phyloP scores from a whole-genome alignment of 2,797 vertebrate species.

The Alectoris magna region DNA sequence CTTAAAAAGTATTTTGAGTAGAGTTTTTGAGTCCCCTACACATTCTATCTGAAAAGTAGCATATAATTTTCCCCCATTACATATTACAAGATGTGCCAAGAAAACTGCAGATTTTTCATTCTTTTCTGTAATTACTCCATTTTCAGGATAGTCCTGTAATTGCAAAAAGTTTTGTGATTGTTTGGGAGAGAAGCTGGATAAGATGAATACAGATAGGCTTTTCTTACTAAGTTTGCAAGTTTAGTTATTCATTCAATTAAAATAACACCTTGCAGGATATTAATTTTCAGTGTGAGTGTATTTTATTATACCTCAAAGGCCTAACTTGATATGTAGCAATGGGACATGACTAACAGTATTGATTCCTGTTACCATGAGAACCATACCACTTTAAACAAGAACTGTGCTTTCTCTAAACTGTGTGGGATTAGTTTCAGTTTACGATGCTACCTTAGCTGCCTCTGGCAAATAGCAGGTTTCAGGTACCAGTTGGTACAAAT shows the following conservation, averaged over 20 bases:
- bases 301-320: background rate
- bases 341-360: background rate
- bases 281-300: background rate
- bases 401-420: background rate
- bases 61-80: background rate
- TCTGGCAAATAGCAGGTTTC: background rate
- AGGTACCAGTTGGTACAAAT: background rate
- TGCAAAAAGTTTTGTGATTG: background rate
- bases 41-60: background rate
- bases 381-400: background rate
- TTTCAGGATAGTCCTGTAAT: background rate
- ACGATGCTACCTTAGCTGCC: background rate
- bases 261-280: background rate
- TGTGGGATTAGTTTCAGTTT: background rate
- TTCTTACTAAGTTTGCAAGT: background rate
- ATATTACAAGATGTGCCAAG: background rate
- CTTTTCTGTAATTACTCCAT: background rate
- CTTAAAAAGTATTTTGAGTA: background rate
- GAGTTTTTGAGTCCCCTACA: background rate
- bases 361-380: background rate
- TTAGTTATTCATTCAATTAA: background rate
- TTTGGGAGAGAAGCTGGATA: background rate
- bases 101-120: background rate
- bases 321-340: background rate
- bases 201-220: background rate